Evolutionary conservation across 2,797 vertebrate species (phyloP).

Genomic region (Brachyalestes nurse): DNA sequence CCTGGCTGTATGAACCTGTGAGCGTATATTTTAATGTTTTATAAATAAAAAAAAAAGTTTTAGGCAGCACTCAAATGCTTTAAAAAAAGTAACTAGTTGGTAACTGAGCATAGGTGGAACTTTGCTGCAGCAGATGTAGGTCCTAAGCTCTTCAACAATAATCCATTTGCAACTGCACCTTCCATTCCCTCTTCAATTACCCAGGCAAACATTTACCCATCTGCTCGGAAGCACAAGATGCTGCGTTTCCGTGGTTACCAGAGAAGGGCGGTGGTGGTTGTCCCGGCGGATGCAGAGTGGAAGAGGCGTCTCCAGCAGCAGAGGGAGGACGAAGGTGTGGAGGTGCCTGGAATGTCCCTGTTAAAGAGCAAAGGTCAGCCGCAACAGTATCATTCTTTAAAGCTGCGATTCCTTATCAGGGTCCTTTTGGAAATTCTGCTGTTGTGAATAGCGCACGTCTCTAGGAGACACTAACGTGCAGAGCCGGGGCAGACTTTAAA

Average conservation of each 20-base stretch:
- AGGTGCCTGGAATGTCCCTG: constrained; percentile 84
- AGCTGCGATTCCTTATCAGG: neutral
- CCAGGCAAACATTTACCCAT: constrained; percentile 89
- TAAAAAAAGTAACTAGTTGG: no score
- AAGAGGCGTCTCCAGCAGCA: constrained; percentile 78
- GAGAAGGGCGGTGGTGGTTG: constrained; percentile 82
- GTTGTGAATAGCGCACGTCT: neutral
- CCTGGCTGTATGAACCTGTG: neutral
- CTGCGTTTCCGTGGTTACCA: constrained; percentile 83
- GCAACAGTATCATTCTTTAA: neutral
- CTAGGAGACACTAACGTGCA: neutral
- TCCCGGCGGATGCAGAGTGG: constrained; percentile 85
- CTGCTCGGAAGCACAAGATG: constrained; percentile 87
- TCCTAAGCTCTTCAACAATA: neutral
- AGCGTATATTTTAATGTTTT: neutral
- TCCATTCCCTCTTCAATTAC: neutral
- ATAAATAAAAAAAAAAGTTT: no score
- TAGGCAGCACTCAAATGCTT: no score
- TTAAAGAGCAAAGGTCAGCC: constrained; percentile 88
- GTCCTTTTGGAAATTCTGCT: neutral
- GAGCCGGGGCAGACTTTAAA: no score
- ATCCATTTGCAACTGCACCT: neutral
- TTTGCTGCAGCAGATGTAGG: neutral
- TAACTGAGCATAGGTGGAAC: neutral
- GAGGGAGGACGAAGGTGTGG: constrained; percentile 73